Evolutionary conservation across 2,888 invertebrate genomes (phyloP).

Genomic region (Drosophila buzzatii): DNA sequence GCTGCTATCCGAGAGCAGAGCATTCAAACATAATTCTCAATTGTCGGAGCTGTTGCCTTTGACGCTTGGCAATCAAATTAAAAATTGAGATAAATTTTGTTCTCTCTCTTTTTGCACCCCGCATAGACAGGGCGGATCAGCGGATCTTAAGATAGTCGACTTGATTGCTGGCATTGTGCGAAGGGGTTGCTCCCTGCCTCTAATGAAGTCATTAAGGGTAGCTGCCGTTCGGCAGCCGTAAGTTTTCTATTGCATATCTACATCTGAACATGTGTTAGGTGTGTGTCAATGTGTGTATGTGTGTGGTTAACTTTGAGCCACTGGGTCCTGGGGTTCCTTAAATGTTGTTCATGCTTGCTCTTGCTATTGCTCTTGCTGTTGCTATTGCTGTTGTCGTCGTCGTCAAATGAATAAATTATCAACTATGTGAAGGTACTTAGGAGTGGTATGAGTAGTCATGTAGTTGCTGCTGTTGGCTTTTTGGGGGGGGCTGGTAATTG

Average conservation of each 20-base stretch:
- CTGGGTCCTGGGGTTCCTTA: constrained; percentile 60
- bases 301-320: constrained; percentile 70
- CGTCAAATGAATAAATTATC: constrained; percentile 78
- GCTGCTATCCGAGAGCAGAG: constrained; percentile 52
- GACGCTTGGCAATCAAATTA: constrained; percentile 68
- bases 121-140: constrained; percentile 22
- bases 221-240: constrained; percentile 32
- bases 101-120: neutral
- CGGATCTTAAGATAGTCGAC: constrained; percentile 45
- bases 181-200: constrained; percentile 43
- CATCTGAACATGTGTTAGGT: constrained; percentile 30
- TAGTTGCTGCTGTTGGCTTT: constrained; percentile 37
- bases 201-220: constrained; percentile 79
- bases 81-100: constrained; percentile 48
- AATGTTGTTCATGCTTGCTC: constrained; percentile 39
- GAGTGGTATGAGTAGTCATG: constrained; percentile 39
- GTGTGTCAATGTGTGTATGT: constrained; percentile 18
- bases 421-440: constrained; percentile 69
- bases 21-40: constrained; percentile 59
- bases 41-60: constrained; percentile 73
- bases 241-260: constrained; percentile 24
- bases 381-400: constrained; percentile 20
- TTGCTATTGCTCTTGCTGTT: constrained; percentile 12
- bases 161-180: constrained; percentile 58
- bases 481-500: constrained; percentile 60